Conservation (phyloP, 2,888 invertebrate species). For the Sisyra terminalis region DNA sequence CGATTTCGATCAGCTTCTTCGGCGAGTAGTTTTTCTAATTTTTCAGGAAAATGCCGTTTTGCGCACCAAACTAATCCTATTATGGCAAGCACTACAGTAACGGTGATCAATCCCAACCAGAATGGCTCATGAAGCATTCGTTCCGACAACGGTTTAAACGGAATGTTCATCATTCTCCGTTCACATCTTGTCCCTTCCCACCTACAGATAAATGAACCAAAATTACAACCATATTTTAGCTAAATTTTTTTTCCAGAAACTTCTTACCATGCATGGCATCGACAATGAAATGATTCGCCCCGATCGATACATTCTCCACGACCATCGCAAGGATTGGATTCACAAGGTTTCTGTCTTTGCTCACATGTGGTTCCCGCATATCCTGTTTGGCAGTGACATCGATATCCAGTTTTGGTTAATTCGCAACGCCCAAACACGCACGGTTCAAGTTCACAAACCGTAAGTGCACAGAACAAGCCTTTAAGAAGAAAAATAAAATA, state of each 20-base stretch:
- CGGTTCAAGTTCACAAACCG: conserved; percentile 55
- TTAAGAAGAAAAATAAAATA: conserved; percentile 12
- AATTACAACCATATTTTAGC: background rate
- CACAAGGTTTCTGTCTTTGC: conserved; percentile 51
- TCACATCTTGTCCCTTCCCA: conserved; percentile 47
- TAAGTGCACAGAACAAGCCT: conserved; percentile 63
- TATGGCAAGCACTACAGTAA: conserved; percentile 59
- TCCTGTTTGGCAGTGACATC: conserved; percentile 49
- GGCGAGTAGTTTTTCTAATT: conserved; percentile 65
- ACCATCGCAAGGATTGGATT: conserved; percentile 54
- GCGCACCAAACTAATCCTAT: conserved; percentile 73
- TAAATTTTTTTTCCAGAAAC: conserved; percentile 21
- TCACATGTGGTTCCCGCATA: conserved; percentile 52
- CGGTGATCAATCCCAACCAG: conserved; percentile 76
- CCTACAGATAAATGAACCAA: background rate
- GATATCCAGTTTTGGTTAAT: conserved; percentile 29
- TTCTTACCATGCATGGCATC: conserved; percentile 60
- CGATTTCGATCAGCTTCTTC: conserved; percentile 62
- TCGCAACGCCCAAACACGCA: conserved; percentile 50
- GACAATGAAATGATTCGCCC: conserved; percentile 13
- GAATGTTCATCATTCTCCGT: conserved; percentile 46
- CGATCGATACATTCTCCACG: conserved; percentile 43
- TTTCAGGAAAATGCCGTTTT: conserved; percentile 71
- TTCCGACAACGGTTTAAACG: conserved; percentile 56
- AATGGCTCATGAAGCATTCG: conserved; percentile 77